A percentile compares a stretch with the other conserved stretches of the same genome.
Evolutionary conservation across 2,888 invertebrate species (phyloP).

Genomic region (Polydesmus complanatus): DNA sequence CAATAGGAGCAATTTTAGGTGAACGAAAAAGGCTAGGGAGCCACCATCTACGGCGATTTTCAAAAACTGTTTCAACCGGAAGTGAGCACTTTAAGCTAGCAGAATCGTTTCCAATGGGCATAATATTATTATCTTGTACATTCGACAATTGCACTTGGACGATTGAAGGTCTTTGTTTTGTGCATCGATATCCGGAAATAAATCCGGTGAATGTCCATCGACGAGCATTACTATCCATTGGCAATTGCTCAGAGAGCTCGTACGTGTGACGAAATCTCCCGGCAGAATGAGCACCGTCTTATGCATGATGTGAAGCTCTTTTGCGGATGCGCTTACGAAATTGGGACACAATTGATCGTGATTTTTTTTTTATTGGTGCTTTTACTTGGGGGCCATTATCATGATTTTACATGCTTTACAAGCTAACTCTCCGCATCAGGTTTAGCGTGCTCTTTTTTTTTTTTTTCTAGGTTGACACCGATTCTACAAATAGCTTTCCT

Average conservation of each 20-base stretch:
- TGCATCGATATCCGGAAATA: background rate
- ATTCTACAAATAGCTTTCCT: background rate
- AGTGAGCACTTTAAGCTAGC: too few relatives aligned
- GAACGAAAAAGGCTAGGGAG: background rate
- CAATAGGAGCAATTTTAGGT: background rate
- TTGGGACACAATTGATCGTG: background rate
- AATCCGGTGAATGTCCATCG: background rate
- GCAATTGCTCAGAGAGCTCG: too few relatives aligned
- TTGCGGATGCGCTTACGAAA: too few relatives aligned
- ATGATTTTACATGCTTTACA: background rate
- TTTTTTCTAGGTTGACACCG: background rate
- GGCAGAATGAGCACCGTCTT: background rate
- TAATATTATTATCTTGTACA: background rate
- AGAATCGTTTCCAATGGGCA: too few relatives aligned
- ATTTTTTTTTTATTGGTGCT: too few relatives aligned
- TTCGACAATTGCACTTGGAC: background rate
- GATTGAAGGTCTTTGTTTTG: background rate
- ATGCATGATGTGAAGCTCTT: too few relatives aligned
- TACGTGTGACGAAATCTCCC: too few relatives aligned
- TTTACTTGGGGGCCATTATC: background rate
- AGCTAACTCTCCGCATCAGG: background rate
- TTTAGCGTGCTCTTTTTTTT: too few relatives aligned
- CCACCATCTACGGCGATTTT: background rate
- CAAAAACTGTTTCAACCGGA: too few relatives aligned
- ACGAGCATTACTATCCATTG: background rate